Conservation (phyloP, 1,140 invertebrate species). For the Cyphomyrmex costatus region DNA sequence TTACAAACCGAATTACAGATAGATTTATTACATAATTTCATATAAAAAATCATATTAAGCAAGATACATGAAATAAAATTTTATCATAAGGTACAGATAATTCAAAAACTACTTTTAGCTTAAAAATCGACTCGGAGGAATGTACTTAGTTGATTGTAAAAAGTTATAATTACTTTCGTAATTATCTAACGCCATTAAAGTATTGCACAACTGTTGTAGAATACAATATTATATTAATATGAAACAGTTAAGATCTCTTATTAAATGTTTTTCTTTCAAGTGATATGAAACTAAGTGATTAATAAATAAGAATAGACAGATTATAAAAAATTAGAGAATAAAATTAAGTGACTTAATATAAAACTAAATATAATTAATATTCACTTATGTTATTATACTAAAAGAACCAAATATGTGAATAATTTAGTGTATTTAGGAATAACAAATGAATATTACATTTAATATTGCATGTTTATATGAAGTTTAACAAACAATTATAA, state of each 20-base stretch:
- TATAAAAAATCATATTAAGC: neutral
- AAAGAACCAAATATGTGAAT: neutral
- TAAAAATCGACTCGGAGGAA: neutral
- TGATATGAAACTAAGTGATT: neutral
- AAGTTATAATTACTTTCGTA: neutral
- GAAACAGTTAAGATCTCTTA: neutral
- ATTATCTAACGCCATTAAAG: neutral
- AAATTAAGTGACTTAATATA: neutral
- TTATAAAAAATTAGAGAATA: neutral
- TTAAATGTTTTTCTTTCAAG: neutral
- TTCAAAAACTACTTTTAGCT: neutral
- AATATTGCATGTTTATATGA: too few relatives aligned
- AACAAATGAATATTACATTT: too few relatives aligned
- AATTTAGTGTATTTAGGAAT: too few relatives aligned
- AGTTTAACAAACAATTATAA: too few relatives aligned
- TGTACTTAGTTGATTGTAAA: neutral
- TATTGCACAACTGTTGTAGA: neutral
- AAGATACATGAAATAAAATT: neutral
- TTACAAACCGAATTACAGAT: too few relatives aligned
- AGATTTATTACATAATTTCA: too few relatives aligned
- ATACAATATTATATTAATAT: neutral
- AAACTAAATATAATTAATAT: neutral
- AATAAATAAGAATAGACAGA: neutral
- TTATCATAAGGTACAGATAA: neutral
- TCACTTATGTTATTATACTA: neutral